Percentiles rank a stretch among this genome's conserved stretches.
These are phyloP conservation scores for Carpatolechia fugitivella DNA, from an alignment of 2,888 invertebrate species.

Conservation along the genomic window DNA sequence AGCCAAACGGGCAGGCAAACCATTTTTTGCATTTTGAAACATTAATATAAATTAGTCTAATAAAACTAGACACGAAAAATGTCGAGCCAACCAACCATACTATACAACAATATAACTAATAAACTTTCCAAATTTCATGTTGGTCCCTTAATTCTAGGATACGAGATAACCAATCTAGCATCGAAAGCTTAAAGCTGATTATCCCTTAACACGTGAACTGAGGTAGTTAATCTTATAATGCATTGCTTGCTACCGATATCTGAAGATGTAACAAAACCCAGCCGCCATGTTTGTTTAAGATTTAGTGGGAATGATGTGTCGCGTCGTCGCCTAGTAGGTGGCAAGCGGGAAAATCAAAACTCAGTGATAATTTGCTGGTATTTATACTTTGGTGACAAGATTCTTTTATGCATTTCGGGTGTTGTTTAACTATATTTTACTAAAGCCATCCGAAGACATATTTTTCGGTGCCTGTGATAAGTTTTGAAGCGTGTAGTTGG, in stretches of 20 bases:
- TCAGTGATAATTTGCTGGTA: constrained; percentile 32
- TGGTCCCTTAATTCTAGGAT: background rate
- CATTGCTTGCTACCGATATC: constrained; percentile 44
- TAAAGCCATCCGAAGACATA: no score
- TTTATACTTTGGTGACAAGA: constrained; percentile 1
- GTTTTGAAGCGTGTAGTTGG: no score
- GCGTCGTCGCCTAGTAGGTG: constrained; percentile 56
- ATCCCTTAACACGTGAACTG: background rate
- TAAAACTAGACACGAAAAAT: no score
- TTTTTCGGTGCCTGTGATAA: no score
- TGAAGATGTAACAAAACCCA: constrained; percentile 53
- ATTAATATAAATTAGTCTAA: no score
- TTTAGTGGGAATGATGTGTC: constrained; percentile 61
- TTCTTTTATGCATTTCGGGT: background rate
- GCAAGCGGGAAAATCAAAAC: constrained; percentile 31
- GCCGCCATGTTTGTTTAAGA: constrained; percentile 62
- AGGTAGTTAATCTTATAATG: background rate
- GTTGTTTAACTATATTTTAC: no score
- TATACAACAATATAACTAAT: no score
- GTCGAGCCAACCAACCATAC: no score
- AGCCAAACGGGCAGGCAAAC: no score
- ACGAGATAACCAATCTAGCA: background rate
- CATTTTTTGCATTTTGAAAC: no score
- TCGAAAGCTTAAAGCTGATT: background rate
- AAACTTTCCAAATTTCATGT: background rate